phyloP scores from a whole-genome alignment of 2,797 vertebrate genomes.

The Tragopan temminckii region DNA sequence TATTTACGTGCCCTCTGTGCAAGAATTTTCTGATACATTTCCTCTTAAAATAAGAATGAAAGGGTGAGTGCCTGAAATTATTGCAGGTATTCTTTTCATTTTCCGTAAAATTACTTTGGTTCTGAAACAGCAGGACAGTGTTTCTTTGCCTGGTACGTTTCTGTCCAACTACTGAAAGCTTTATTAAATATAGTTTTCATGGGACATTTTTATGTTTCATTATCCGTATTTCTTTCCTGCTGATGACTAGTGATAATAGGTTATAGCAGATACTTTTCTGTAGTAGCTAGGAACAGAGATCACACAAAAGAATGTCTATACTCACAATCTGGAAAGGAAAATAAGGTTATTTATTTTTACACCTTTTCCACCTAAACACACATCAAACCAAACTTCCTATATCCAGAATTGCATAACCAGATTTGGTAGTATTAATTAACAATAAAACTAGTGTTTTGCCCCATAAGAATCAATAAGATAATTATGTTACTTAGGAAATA shows the following conservation, averaged over 20 bases:
- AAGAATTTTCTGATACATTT: conserved; percentile 48
- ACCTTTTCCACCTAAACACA: conserved; percentile 30
- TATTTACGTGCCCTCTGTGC: neutral
- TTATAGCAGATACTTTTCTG: neutral
- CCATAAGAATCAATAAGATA: conserved; percentile 77
- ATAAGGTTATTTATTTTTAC: conserved; percentile 67
- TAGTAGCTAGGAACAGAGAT: conserved; percentile 35
- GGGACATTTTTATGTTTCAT: neutral
- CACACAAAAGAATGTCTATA: conserved; percentile 42
- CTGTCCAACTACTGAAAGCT: conserved; percentile 2
- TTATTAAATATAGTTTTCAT: conserved; percentile 54
- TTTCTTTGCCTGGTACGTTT: conserved; percentile 4
- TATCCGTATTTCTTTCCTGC: conserved; percentile 1
- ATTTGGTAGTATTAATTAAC: conserved; percentile 81
- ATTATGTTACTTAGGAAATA: conserved; percentile 77
- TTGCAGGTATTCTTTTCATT: conserved; percentile 48
- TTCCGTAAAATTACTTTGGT: conserved; percentile 35
- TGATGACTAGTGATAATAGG: conserved; percentile 46
- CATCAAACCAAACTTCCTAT: conserved; percentile 71
- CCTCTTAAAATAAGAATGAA: conserved; percentile 56
- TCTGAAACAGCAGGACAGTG: neutral
- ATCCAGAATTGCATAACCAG: conserved; percentile 76
- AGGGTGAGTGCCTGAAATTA: conserved; percentile 42
- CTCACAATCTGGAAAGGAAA: neutral
- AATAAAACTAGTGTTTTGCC: conserved; percentile 78